Evolutionary conservation across 2,797 vertebrate genomes (phyloP).

Genomic region (Atherinosoma microstoma): DNA sequence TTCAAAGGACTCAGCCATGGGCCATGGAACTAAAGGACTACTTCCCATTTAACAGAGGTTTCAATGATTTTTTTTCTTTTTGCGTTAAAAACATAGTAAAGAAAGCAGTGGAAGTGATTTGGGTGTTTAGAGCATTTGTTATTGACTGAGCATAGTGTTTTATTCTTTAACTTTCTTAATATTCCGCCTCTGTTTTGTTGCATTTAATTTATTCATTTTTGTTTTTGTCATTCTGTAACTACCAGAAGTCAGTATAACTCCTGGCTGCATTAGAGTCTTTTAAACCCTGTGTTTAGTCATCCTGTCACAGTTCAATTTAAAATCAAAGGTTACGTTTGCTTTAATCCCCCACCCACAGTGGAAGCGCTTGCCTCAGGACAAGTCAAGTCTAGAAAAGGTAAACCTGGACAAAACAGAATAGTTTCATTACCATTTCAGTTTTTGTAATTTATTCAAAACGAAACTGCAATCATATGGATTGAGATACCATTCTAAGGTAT

Average conservation of each 20-base stretch:
- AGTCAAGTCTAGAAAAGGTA: constrained; percentile 26
- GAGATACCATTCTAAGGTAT: not conserved
- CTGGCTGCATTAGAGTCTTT: constrained; percentile 18
- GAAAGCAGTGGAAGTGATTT: not conserved
- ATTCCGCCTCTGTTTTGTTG: not conserved
- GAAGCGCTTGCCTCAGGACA: constrained; percentile 22
- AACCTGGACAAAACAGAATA: constrained; percentile 5
- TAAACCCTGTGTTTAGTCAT: constrained; percentile 23
- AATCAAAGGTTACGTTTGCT: constrained; percentile 31
- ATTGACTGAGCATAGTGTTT: not conserved
- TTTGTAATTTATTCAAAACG: not conserved
- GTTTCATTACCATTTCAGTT: not conserved
- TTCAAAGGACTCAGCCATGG: not conserved
- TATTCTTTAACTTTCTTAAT: not conserved
- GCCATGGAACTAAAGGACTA: not conserved
- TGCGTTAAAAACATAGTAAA: not conserved
- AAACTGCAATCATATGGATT: not conserved
- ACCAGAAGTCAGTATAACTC: constrained; percentile 1
- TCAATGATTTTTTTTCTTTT: not conserved
- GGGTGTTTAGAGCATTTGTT: not conserved
- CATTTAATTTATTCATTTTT: not conserved
- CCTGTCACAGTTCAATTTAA: constrained; percentile 9
- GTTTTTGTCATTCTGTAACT: constrained; percentile 7
- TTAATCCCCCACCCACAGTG: not conserved
- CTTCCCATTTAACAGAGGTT: too few species aligned